Percentiles rank a stretch among this genome's conserved stretches.
Conservation (phyloP, 1,140 invertebrate genomes). For the Plectus sambesii region DNA sequence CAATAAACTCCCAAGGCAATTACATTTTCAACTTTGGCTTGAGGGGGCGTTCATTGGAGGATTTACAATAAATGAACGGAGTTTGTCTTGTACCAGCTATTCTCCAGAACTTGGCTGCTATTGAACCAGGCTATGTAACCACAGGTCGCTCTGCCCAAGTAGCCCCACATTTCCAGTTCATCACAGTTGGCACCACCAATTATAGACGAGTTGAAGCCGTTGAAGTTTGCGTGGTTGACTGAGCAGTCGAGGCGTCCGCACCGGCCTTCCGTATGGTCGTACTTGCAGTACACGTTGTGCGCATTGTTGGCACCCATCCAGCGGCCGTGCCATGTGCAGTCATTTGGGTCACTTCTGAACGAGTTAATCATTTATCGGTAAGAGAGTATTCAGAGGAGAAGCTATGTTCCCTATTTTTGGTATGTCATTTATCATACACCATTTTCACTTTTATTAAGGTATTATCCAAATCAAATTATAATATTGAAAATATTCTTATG, state of each 20-base stretch:
- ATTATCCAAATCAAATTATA: no score
- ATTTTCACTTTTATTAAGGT: no score
- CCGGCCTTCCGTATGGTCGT: constrained; percentile 29
- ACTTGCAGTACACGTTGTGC: constrained; percentile 34
- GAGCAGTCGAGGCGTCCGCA: constrained; percentile 33
- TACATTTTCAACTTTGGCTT: no score
- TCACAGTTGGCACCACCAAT: constrained; percentile 34
- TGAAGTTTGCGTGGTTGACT: constrained; percentile 30
- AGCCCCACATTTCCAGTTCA: constrained; percentile 29
- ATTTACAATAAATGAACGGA: no score
- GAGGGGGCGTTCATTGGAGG: no score
- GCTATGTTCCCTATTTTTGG: no score
- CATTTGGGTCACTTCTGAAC: constrained; percentile 32
- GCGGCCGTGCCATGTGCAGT: constrained; percentile 34
- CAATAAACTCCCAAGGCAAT: no score
- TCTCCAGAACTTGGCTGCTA: constrained; percentile 27
- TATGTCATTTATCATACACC: no score
- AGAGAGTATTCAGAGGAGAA: no score
- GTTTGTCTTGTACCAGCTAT: constrained; percentile 40
- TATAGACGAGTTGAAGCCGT: constrained; percentile 18
- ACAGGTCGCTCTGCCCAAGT: constrained; percentile 31
- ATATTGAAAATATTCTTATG: no score
- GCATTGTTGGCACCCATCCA: constrained; percentile 40
- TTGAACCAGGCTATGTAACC: constrained; percentile 39
- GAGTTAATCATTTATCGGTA: no score